Evolutionary conservation across 2,113 vertebrate species (phyloP), one percentile per base, ranked within the genome.

Genomic region (Oriolus oriolus): DNA sequence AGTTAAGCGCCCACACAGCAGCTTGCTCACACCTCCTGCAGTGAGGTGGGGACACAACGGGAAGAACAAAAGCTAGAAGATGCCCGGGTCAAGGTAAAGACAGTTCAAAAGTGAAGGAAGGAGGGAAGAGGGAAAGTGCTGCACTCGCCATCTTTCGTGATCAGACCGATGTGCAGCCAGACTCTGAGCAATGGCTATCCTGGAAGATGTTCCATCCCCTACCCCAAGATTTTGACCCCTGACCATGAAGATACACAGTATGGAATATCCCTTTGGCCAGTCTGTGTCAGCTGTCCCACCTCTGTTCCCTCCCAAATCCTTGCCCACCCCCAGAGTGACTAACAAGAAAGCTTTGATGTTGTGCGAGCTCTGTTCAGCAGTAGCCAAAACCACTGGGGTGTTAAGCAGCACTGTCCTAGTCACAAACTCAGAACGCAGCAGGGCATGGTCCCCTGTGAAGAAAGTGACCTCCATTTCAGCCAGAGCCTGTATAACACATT

Each of bases 131-230:
- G 31, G 16, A 16, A 56, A n/a, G 35, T 31, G 45, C 70, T 66
- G 42, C 11, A 10, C 15, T 70, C 0, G 0, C 18, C 11, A 5
- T 21, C 31, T 56, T 11, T 57, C 21, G 2, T 14, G 15, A 22
- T 33, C 71, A 71, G 49, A 27, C 13, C 0, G 0, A n/a, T 37
- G 49, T 35, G 31, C 33, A 45, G 49, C 13, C 30, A 27, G 16
- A 14, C 37, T 59, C 33, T 68, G 44, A 71, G 66, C 42, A 66
- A 6, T 33, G 31, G 37, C 56, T 61, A 0, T 2, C 1, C 11
- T 75, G 57, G 68, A 70, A 41, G 28, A 4, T 69, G 20, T 79
- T 66, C 37, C 27, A 42, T 7, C 14, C 8, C 7, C 16, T 66
- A 17, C 17, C 7, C 35, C 26, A 23, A 42, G 41, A 12, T 50